phyloP scores from a whole-genome alignment of 2,888 invertebrate genomes.

The Ormyrus pomaceus region DNA sequence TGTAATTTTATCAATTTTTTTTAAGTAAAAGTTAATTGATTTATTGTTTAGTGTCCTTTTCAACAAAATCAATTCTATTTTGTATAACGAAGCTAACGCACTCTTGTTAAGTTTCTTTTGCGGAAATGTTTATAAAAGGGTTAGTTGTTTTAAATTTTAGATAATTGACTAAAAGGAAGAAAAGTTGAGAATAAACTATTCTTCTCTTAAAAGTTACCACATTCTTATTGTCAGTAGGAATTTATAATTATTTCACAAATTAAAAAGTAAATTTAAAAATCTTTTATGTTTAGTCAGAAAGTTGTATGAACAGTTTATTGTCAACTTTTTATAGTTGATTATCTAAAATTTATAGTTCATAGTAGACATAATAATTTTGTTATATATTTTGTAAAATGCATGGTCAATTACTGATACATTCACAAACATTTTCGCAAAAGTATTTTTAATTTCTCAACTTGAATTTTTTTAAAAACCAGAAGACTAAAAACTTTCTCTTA shows the following conservation, averaged over 20 bases:
- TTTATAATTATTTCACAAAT: too few species aligned
- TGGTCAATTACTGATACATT: neutral
- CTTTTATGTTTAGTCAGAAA: too few species aligned
- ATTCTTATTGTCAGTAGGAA: too few species aligned
- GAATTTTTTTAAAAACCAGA: neutral
- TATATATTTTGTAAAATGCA: neutral
- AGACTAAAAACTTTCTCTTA: neutral
- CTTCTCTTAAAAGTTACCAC: too few species aligned
- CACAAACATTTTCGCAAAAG: neutral
- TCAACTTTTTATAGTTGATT: too few species aligned
- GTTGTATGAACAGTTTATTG: too few species aligned
- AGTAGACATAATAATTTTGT: too few species aligned
- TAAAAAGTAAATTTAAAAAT: too few species aligned
- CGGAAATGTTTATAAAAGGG: neutral
- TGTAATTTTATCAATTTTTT: constrained; percentile 21
- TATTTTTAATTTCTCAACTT: neutral
- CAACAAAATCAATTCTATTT: neutral
- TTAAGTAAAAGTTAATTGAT: constrained; percentile 2
- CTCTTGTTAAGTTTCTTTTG: neutral
- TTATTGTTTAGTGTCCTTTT: constrained; percentile 13
- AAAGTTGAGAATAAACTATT: neutral
- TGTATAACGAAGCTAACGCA: neutral
- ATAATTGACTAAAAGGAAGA: neutral
- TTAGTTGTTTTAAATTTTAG: too few species aligned
- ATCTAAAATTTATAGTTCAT: too few species aligned